phyloP scores from a whole-genome alignment of 2,113 vertebrate genomes.

The Anhinga rufa region DNA sequence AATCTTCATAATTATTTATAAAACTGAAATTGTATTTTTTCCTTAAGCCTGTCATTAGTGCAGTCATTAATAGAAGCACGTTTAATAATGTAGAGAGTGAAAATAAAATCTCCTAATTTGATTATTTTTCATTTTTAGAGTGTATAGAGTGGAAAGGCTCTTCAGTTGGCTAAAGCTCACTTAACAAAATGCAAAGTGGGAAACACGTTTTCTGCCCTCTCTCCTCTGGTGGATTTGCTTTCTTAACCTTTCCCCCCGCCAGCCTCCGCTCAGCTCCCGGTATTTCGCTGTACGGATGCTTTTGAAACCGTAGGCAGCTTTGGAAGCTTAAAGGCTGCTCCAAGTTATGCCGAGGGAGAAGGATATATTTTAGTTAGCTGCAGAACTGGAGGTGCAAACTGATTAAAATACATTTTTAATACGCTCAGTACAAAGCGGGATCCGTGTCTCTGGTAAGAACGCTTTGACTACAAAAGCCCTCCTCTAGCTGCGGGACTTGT shows the following conservation, averaged over 20 bases:
- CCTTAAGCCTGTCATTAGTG: neutral
- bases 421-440: neutral
- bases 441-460: accelerated
- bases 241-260: neutral
- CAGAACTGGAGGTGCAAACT: neutral
- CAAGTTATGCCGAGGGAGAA: neutral
- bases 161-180: neutral
- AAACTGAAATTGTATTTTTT: neutral
- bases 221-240: neutral
- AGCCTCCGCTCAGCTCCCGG: neutral
- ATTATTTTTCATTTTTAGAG: neutral
- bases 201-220: neutral
- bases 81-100: neutral
- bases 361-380: no score
- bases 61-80: accelerated
- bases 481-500: neutral
- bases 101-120: neutral
- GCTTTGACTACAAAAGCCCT: neutral
- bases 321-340: neutral
- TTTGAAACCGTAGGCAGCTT: no score
- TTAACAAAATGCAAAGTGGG: neutral
- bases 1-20: neutral
- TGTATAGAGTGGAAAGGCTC: no score
- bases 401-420: neutral
- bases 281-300: accelerated